Conservation (phyloP, 2,113 vertebrate species). For the Dolichotis patagonum region DNA sequence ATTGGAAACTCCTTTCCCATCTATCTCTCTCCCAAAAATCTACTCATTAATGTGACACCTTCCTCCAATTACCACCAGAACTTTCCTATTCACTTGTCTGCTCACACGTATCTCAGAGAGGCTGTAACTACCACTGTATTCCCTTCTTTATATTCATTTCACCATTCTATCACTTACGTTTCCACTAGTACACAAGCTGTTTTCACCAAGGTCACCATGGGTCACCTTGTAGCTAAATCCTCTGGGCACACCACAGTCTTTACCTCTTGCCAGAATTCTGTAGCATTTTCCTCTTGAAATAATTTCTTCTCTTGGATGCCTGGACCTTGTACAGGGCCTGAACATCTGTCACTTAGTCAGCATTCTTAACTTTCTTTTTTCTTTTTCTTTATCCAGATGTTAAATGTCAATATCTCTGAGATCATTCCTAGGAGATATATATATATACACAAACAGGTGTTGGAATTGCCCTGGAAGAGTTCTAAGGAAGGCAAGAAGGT, state of each 20-base stretch:
- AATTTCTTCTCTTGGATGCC: not conserved
- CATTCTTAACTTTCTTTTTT: not conserved
- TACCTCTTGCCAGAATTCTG: not conserved
- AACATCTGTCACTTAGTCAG: no score
- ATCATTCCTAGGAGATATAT: not conserved
- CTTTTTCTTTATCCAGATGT: not conserved
- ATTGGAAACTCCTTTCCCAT: not conserved
- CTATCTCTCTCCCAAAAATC: not conserved
- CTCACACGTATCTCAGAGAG: not conserved
- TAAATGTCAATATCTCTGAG: not conserved
- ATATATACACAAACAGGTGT: not conserved
- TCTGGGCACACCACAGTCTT: no score
- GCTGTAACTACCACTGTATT: not conserved
- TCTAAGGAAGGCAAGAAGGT: conserved; percentile 47
- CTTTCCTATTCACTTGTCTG: not conserved
- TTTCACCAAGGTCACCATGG: not conserved
- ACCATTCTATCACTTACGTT: not conserved
- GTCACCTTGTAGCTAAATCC: not conserved
- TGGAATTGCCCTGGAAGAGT: not conserved
- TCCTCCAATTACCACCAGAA: not conserved
- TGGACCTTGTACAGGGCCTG: not conserved
- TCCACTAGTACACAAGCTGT: rapidly evolving
- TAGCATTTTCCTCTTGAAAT: not conserved
- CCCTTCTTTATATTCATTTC: not conserved
- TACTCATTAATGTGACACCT: not conserved